Conservation (phyloP, 2,888 invertebrate genomes). For the Mellilla xanthometata region DNA sequence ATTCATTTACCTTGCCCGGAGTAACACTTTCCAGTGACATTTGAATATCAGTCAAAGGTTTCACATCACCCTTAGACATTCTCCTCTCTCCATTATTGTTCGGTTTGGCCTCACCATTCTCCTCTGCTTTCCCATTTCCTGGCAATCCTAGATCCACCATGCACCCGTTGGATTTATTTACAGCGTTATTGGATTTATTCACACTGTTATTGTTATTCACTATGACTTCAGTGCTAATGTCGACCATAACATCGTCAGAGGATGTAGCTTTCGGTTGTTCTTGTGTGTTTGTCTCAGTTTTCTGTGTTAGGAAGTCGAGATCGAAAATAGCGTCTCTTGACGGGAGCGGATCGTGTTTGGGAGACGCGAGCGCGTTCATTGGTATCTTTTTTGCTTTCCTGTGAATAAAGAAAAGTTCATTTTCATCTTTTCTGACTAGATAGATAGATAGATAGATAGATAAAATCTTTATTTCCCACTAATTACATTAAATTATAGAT, state of each 20-base stretch:
- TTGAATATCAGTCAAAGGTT: slow-evolving; percentile 84
- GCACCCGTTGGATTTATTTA: too few relatives aligned
- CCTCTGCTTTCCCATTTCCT: slow-evolving; percentile 40
- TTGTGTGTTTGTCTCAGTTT: slow-evolving; percentile 17
- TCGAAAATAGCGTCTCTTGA: slow-evolving; percentile 64
- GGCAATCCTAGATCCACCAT: slow-evolving; percentile 54
- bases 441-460: too few relatives aligned
- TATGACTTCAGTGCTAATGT: slow-evolving; percentile 65
- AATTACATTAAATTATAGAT: too few relatives aligned
- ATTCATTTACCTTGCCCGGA: slow-evolving; percentile 82
- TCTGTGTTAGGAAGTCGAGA: slow-evolving; percentile 74
- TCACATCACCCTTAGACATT: slow-evolving; percentile 45
- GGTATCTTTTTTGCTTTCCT: slow-evolving; percentile 84
- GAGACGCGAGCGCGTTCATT: slow-evolving; percentile 82
- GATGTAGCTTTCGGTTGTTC: slow-evolving; percentile 25
- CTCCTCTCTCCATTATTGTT: neutral
- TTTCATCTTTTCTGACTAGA: too few relatives aligned
- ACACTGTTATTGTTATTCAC: slow-evolving; percentile 31
- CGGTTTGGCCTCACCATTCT: neutral
- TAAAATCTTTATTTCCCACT: too few relatives aligned
- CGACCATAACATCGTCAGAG: slow-evolving; percentile 82
- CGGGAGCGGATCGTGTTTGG: slow-evolving; percentile 47
- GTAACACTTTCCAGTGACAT: slow-evolving; percentile 90
- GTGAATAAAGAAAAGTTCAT: slow-evolving; percentile 34
- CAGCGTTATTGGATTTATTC: too few relatives aligned